Evolutionary conservation across 2,113 vertebrate species (phyloP).

Genomic region (Sceloporus tristichus): DNA sequence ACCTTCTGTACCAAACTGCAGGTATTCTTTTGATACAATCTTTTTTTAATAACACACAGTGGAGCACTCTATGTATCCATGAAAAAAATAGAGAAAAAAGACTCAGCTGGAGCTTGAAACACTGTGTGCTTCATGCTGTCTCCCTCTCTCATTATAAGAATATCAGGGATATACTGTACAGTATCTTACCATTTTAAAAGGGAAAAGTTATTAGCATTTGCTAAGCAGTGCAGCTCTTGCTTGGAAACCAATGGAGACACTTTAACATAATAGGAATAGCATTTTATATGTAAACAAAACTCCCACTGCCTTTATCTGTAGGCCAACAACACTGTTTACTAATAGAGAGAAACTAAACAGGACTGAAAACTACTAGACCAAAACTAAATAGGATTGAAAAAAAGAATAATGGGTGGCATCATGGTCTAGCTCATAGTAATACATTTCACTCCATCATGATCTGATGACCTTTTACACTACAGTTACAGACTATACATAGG

Average conservation of each 20-base stretch:
- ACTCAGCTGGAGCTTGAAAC: constrained; percentile 40
- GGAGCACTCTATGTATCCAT: constrained; percentile 26
- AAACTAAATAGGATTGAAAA: neutral
- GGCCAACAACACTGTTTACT: neutral
- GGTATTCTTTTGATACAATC: constrained; percentile 21
- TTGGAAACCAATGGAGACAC: constrained; percentile 8
- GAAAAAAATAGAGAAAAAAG: constrained; percentile 49
- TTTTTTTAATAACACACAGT: constrained; percentile 25
- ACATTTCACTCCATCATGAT: neutral
- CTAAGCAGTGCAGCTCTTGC: neutral
- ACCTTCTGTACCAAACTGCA: neutral
- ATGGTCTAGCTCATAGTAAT: neutral
- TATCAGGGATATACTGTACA: rapidly evolving
- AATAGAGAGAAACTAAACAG: neutral
- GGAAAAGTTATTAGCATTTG: constrained; percentile 25
- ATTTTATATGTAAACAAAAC: neutral
- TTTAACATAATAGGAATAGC: neutral
- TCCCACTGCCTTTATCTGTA: neutral
- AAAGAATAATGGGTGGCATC: neutral
- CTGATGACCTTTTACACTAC: neutral
- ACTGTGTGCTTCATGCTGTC: constrained; percentile 20
- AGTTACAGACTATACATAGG: neutral
- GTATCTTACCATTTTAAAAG: constrained; percentile 14
- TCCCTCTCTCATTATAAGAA: constrained; percentile 29
- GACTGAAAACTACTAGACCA: neutral